phyloP scores from a whole-genome alignment of 2,797 vertebrate genomes.

The Morus bassanus region DNA sequence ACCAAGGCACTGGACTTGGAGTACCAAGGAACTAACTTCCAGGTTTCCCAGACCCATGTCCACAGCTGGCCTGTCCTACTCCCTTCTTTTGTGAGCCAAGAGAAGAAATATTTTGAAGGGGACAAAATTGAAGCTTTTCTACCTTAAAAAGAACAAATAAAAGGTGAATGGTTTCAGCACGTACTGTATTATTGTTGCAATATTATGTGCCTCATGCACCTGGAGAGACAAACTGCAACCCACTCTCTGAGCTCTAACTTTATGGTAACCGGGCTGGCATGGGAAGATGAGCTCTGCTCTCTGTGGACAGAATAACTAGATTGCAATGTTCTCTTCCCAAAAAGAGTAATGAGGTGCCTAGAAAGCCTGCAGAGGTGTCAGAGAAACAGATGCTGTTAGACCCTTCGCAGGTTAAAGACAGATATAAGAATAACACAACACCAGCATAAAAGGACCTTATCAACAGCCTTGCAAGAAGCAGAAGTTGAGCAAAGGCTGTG shows the following conservation, averaged over 20 bases:
- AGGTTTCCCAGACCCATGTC: neutral
- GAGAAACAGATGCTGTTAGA: slow-evolving; percentile 15
- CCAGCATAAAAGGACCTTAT: slow-evolving; percentile 8
- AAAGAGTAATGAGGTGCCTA: slow-evolving; percentile 33
- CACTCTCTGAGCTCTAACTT: neutral
- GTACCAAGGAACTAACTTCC: neutral
- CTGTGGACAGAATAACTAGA: neutral
- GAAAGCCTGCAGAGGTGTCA: slow-evolving; percentile 1
- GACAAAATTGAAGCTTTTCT: neutral
- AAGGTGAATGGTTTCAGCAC: neutral
- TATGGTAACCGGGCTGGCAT: accelerated
- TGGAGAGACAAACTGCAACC: neutral
- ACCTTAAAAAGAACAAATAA: neutral
- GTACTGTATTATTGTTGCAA: neutral
- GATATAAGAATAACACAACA: slow-evolving; percentile 33
- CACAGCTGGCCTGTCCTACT: neutral
- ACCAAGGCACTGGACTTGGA: neutral
- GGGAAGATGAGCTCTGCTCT: neutral
- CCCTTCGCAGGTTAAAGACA: slow-evolving; percentile 11
- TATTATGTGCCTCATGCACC: neutral
- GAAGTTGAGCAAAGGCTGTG: neutral
- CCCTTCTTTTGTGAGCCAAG: neutral
- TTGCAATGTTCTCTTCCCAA: neutral
- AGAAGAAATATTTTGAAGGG: neutral
- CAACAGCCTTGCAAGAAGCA: neutral